Evolutionary conservation across 1,140 invertebrate genomes (phyloP).

Genomic region (Gyrodactylus salaris): DNA sequence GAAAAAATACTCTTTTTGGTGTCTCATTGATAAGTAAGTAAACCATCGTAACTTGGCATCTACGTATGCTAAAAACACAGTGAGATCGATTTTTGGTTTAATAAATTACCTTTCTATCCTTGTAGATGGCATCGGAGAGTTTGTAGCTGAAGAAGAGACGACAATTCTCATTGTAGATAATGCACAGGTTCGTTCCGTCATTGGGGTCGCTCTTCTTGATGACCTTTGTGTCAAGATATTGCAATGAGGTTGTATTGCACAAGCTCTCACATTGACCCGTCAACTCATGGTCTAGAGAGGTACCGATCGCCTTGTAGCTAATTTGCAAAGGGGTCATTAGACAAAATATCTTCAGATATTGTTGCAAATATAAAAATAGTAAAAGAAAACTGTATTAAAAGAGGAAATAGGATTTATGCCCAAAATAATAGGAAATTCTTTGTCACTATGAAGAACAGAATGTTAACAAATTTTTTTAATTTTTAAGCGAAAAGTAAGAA

Average conservation of each 20-base stretch:
- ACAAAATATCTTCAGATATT: too few relatives aligned
- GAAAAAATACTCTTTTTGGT: background rate
- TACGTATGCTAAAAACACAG: too few relatives aligned
- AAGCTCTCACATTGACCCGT: background rate
- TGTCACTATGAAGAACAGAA: too few relatives aligned
- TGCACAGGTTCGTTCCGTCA: background rate
- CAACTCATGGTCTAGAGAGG: background rate
- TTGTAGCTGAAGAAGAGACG: constrained; percentile 46
- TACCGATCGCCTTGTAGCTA: too few relatives aligned
- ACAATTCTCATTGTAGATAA: constrained; percentile 24
- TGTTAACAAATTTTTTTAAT: too few relatives aligned
- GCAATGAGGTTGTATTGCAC: background rate
- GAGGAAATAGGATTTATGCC: too few relatives aligned
- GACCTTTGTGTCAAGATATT: background rate
- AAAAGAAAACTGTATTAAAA: too few relatives aligned
- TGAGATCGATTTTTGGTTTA: too few relatives aligned
- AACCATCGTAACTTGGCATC: background rate
- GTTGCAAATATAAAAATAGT: too few relatives aligned
- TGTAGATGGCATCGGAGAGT: constrained; percentile 16
- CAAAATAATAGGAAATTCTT: too few relatives aligned
- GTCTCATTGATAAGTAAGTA: background rate
- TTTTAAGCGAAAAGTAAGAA: too few relatives aligned
- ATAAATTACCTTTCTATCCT: constrained; percentile 9
- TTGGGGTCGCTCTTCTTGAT: background rate
- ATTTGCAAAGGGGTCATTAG: too few relatives aligned